These are phyloP conservation scores for Orthosia incerta DNA, from an alignment of 2,888 invertebrate genomes.

Conservation along the genomic window DNA sequence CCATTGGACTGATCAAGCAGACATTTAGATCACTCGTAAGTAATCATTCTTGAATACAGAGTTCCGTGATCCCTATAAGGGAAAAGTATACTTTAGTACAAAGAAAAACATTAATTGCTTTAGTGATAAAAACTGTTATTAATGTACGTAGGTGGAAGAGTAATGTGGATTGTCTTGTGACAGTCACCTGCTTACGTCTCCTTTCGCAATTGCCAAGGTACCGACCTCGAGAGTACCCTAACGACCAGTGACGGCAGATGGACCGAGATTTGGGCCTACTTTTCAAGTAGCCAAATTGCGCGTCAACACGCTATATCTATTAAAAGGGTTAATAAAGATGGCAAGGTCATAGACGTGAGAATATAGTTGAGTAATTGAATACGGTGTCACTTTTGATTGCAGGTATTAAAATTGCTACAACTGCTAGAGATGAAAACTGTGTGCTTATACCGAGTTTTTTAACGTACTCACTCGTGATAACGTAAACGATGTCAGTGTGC, in stretches of 20 bases:
- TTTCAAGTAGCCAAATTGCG: conserved; percentile 26
- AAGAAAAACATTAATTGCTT: conserved; percentile 21
- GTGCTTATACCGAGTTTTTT: too few species aligned
- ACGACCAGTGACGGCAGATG: conserved; percentile 32
- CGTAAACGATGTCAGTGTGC: too few species aligned
- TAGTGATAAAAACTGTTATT: conserved; percentile 27
- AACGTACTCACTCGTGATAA: too few species aligned
- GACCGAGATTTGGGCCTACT: conserved; percentile 33
- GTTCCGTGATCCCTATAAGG: conserved; percentile 23
- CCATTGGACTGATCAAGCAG: neutral
- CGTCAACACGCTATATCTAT: conserved; percentile 31
- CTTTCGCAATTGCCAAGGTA: conserved; percentile 59
- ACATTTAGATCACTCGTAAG: neutral
- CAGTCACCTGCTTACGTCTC: conserved; percentile 44
- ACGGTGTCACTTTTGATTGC: conserved; percentile 3
- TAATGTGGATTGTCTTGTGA: conserved; percentile 54
- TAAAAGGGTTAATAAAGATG: conserved; percentile 13
- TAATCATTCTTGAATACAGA: neutral
- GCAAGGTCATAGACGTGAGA: conserved; percentile 27
- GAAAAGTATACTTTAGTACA: neutral
- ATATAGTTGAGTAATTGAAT: conserved; percentile 13
- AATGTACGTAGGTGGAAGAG: conserved; percentile 49
- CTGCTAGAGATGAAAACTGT: neutral
- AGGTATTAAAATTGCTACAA: neutral
- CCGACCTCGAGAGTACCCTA: conserved; percentile 55